Evolutionary conservation across 1,140 invertebrate species (phyloP), one percentile per base, ranked within the genome.

Genomic region (Drosophila hydei): DNA sequence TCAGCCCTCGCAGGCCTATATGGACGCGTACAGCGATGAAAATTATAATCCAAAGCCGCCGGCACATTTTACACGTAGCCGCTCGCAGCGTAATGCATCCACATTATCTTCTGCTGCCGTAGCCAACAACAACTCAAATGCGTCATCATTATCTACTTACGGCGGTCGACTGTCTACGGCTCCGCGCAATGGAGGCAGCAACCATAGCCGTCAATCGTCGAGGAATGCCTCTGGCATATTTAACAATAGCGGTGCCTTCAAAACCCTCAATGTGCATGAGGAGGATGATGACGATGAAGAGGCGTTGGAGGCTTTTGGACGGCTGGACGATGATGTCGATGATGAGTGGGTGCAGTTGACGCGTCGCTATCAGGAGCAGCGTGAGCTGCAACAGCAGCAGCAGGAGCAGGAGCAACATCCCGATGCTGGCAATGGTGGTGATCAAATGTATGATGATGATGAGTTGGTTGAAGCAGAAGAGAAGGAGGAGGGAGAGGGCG

Each of bases 1-100:
- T 83, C 91, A 90, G 64, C 91, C 91, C 76, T 76, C 92, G 84
- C 63, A 93, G 58, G 92, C 84, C 23, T 85, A 89, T 7, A 70
- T 81, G 38, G 84, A 90, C 51, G 77, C 89, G 5, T 78, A 85
- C 27, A 91, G 83, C 58, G 83, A 78, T 77, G 73, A 88, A 47
- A 76, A 92, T 78, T 36, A 91, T 89, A 78, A 80, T 92, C 58
- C 93, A 90, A 88, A 88, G 62, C 83, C 83, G 6, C 93, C 92
- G 0, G 93, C 92, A 3, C 93, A 93, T 14, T 88, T 65, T n/a
- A 75, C 75, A 18, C 75, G 78, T 50, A 88, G 38, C 61, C 83
- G 83, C 14, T 87, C 83, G 1, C 68, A 79, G 59, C 77, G 87
- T 19, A 67, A 72, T 4, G 9, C 38, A 40, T 25, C 30, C 6